Evolutionary conservation across 2,888 invertebrate genomes (phyloP), one percentile per base, ranked within the genome.

Genomic region (Plagodis dolabraria): DNA sequence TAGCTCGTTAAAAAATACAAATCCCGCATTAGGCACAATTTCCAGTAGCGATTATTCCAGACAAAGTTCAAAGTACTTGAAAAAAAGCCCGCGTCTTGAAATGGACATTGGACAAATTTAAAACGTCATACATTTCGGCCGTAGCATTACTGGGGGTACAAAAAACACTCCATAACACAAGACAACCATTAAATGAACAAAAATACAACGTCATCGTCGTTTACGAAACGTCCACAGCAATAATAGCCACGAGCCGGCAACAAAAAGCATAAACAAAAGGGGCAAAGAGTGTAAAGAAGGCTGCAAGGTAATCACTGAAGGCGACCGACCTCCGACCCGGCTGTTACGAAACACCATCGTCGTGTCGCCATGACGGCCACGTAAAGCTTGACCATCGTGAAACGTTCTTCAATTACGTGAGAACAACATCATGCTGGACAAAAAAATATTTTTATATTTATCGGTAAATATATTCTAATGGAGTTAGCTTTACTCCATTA

Each of bases 221-320:
- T 54, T 42, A 56, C 55, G 56, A 42, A 56, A 53, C 60, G 11
- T 53, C 53, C 54, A 60, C 53, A 22, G 22, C 22, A 40, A 40
- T 40, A 60, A 56, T 44, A 56, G 53, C 49, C 68, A 67, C 67
- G 60, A 57, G 52, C 52, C 45, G 49, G 63, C 45, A 60, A 72
- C 60, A 77, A 80, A 78, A 78, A 77, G 52, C 64, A 70, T 76
- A 79, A 80, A 82, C 79, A 82, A 79, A 79, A 69, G 56, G 64
- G 53, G 57, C 68, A 67, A 69, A 65, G 67, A 63, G 61, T 66
- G 64, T 60, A 70, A 71, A 74, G 55, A 70, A 69, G 44, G 70
- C n/a, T n/a, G n/a, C 65, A 63, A 68, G 64, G 60, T 58, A 64
- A 67, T 72, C 57, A 68, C 67, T 60, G 71, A 71, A 65, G 74